Percentiles rank a stretch among this genome's conserved stretches.
phyloP scores from a whole-genome alignment of 2,113 vertebrate genomes.

The Shinisaurus crocodilurus region DNA sequence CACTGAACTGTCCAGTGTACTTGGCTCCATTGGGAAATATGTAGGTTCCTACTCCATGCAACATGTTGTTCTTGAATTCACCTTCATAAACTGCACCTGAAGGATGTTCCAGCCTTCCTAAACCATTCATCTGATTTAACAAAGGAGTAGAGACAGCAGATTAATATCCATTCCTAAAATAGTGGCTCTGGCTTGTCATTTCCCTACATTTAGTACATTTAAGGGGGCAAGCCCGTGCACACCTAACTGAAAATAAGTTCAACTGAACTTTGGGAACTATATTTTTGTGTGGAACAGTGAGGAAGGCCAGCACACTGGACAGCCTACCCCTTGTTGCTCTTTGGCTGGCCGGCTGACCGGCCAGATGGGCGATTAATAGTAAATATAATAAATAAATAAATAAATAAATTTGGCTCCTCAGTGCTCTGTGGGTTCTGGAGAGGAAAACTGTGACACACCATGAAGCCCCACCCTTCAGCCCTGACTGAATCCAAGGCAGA shows the following conservation, averaged over 20 bases:
- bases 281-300: background rate
- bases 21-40: slow-evolving; percentile 80
- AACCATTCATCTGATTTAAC: slow-evolving; percentile 81
- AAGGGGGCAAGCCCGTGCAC: background rate
- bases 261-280: background rate
- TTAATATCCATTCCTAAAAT: slow-evolving; percentile 30
- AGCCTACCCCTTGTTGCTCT: background rate
- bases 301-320: background rate
- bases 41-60: slow-evolving; percentile 83
- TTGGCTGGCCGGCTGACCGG: too few relatives aligned
- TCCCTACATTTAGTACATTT: background rate
- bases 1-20: slow-evolving; percentile 81
- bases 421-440: too few relatives aligned
- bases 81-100: slow-evolving; percentile 87
- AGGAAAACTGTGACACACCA: background rate
- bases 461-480: background rate
- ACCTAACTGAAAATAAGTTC: background rate
- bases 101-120: slow-evolving; percentile 81
- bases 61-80: slow-evolving; percentile 86
- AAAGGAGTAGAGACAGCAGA: slow-evolving; percentile 37
- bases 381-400: too few relatives aligned
- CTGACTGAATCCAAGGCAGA: background rate
- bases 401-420: too few relatives aligned
- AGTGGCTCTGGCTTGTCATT: background rate
- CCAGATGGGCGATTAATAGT: too few relatives aligned